Base-by-base conservation (phyloP, 2,113 vertebrate species). In the Xiphophorus maculatus region DNA sequence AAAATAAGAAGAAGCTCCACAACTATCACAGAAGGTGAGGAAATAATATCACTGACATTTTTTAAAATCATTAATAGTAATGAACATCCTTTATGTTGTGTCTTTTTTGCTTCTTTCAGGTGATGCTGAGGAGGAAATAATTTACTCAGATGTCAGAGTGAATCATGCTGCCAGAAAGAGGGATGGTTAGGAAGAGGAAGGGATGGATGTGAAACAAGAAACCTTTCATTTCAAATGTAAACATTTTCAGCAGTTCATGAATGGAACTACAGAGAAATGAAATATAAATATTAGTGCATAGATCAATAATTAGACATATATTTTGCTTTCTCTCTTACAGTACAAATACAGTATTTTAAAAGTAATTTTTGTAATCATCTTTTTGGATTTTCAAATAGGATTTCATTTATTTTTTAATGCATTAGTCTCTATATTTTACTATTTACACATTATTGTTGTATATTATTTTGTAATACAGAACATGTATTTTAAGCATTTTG, bases 91-190 rank as follows among this genome's bases (percentile, higher is more conserved):
- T 11, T 25, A 54, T 22, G 22, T 54, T n/a, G 51, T 22, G 2
- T 48, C 2, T 2, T 0, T 25, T 22, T 1, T 33, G 7, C 0
- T 40, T 66, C 32, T 76, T 81, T 37, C 70, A 87, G 85, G 25
- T 61, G 19, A 44, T 1, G 0, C 15, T 77, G 70, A 60, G 27
- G 73, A 74, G 30, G 60, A 44, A 29, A 11, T 84, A 15, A 17
- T 84, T 22, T 84, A 87, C 67, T 61, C 82, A 35, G 66, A 32
- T 29, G 74, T 83, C 14, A 32, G 29, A 77, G 63, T 64, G 27
- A 62, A 5, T 2, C 19, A 4, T 7, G n/a, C 37, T 17, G 9
- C 42, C 28, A 3, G 2, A 4, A 28, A 51, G 40, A 28, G 2
- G 42, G 51, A 48, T 48, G 44, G 14, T 58, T 58, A 58, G 51